Evolutionary conservation across 2,797 vertebrate species (phyloP).

Genomic region (Rhynchotus rufescens): DNA sequence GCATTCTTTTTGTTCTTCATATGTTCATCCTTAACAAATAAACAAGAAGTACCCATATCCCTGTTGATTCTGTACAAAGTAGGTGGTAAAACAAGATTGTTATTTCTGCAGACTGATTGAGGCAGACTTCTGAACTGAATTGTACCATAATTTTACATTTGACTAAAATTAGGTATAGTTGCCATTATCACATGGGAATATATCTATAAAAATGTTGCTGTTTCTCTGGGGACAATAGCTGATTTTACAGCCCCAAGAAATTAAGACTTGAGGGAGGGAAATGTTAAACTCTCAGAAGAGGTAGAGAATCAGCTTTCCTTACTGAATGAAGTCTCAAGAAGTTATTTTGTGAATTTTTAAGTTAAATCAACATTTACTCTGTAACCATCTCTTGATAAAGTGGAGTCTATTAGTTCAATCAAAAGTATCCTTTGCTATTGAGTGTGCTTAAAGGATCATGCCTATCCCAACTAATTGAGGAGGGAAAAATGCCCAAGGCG

Average conservation of each 20-base stretch:
- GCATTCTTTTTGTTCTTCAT: background rate
- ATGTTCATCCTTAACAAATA: background rate
- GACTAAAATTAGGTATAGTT: slow-evolving; percentile 48
- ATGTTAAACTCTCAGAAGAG: background rate
- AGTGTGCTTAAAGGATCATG: background rate
- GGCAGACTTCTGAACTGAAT: slow-evolving; percentile 2
- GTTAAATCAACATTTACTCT: background rate
- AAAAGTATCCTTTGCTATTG: background rate
- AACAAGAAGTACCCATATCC: background rate
- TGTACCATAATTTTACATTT: slow-evolving; percentile 40
- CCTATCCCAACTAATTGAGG: background rate
- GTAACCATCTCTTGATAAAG: background rate
- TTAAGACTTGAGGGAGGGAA: background rate
- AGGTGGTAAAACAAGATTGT: background rate
- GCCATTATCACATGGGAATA: slow-evolving; percentile 38
- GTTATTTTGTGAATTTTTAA: background rate
- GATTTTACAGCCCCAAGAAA: slow-evolving; percentile 38
- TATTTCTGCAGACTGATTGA: background rate
- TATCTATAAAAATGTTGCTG: slow-evolving; percentile 37
- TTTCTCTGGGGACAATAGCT: slow-evolving; percentile 9
- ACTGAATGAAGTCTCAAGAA: background rate
- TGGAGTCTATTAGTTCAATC: background rate
- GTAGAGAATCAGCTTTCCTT: background rate
- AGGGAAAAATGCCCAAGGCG: background rate
- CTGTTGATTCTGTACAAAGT: background rate